A percentile compares a stretch with the other conserved stretches of the same genome.
phyloP scores from a whole-genome alignment of 2,888 invertebrate species.

The Pandemis cinnamomeana region DNA sequence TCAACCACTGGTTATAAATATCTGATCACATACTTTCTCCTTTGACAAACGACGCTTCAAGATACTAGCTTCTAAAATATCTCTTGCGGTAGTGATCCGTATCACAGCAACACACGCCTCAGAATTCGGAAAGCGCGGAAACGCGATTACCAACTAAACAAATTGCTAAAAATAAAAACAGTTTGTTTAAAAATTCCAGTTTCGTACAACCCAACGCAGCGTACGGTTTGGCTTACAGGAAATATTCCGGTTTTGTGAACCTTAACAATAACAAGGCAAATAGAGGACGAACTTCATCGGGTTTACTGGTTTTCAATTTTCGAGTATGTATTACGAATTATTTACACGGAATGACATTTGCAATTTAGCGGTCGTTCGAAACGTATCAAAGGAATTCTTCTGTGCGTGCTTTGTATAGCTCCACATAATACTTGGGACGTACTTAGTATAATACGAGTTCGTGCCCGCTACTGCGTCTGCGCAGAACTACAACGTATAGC shows the following conservation, averaged over 20 bases:
- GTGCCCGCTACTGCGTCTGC: too few relatives aligned
- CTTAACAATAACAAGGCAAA: background rate
- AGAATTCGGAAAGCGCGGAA: conserved; percentile 27
- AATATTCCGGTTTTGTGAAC: conserved; percentile 1
- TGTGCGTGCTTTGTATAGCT: too few relatives aligned
- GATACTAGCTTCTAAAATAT: background rate
- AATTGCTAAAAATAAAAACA: conserved; percentile 34
- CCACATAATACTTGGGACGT: too few relatives aligned
- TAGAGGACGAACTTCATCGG: conserved; percentile 1
- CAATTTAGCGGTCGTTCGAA: too few relatives aligned
- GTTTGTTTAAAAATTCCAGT: conserved; percentile 41
- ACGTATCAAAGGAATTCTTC: too few relatives aligned
- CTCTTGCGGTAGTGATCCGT: background rate
- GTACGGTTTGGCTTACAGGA: conserved; percentile 1
- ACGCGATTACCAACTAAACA: conserved; percentile 32
- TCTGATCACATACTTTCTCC: background rate
- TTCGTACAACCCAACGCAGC: conserved; percentile 18
- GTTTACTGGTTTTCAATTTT: background rate
- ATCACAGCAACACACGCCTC: conserved; percentile 6
- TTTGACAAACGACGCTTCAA: background rate
- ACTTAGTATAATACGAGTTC: too few relatives aligned
- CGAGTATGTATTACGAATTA: too few relatives aligned
- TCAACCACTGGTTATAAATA: background rate
- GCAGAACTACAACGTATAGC: too few relatives aligned
- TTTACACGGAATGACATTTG: too few relatives aligned